Evolutionary conservation across 2,797 vertebrate species (phyloP), one percentile per base, ranked within the genome.

Genomic region (Malurus splendens): DNA sequence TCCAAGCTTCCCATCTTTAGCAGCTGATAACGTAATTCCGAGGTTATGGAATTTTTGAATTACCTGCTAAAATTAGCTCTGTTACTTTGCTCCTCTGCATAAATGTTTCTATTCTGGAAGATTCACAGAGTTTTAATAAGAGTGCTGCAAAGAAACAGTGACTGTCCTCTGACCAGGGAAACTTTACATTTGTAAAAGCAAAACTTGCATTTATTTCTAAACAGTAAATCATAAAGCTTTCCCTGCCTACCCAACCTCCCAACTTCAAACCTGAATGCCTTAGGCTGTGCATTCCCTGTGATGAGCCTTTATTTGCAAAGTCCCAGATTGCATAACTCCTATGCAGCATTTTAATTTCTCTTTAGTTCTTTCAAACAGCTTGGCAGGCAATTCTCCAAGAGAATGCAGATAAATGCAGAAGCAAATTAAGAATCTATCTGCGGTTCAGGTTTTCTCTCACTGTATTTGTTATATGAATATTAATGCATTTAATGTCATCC

Each of bases 401-500:
- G 93, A 94, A 95, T 89, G 90, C 90, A 92, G 93, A 95, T 88
- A 95, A 95, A 95, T 76, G 87, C 78, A 95, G 92, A 92, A 90
- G 87, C 94, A 95, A 94, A 92, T 95, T 94, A 91, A 93, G 61
- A 94, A 90, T 76, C 75, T 90, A 85, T 86, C 74, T 80, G 82
- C 59, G 61, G 90, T n/a, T 87, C 82, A 73, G 87, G 77, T 82
- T 90, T 89, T 75, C 80, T 89, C 87, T 83, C 76, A 30, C 75
- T 86, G 68, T 91, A 65, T 83, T 92, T 91, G 82, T 75, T 87
- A 52, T 38, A 91, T 91, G 90, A 94, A 95, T 95, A 92, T 89
- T 87, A 92, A 92, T 89, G 56, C 60, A 59, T 61, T 89, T 90
- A 73, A 92, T 91, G 70, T 60, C 72, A 91, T 82, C 51, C 44